Evolutionary conservation across 2,888 invertebrate species (phyloP).

Genomic region (Leucophenga maculata): DNA sequence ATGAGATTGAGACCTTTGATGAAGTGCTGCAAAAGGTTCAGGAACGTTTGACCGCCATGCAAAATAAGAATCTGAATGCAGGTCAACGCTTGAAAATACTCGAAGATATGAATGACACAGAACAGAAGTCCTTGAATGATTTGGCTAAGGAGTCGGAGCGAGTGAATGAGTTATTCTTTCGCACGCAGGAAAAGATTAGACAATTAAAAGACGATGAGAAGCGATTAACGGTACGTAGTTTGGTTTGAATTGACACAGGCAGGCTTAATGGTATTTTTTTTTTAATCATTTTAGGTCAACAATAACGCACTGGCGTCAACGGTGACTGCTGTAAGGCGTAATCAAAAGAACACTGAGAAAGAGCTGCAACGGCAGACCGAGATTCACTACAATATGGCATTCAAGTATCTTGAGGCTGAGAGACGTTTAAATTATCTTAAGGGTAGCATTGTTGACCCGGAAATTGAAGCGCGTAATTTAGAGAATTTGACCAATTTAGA

Average conservation of each 20-base stretch:
- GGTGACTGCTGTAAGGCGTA: constrained; percentile 49
- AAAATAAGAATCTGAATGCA: constrained; percentile 62
- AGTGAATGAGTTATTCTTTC: constrained; percentile 64
- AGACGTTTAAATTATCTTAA: constrained; percentile 69
- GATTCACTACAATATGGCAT: constrained; percentile 75
- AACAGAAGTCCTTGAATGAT: constrained; percentile 57
- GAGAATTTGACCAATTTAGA: constrained; percentile 72
- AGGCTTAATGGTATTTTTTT: no score
- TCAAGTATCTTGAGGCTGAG: constrained; percentile 72
- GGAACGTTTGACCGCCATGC: constrained; percentile 55
- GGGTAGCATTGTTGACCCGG: constrained; percentile 68
- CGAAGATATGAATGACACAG: constrained; percentile 68
- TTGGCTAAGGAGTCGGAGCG: constrained; percentile 62
- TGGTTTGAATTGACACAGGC: no score
- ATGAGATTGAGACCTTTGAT: constrained; percentile 49
- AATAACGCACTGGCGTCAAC: constrained; percentile 55
- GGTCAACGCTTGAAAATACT: constrained; percentile 67
- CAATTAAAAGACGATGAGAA: constrained; percentile 63
- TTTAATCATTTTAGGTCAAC: constrained; percentile 44
- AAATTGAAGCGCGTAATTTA: constrained; percentile 69
- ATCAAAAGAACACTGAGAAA: constrained; percentile 66
- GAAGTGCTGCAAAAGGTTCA: constrained; percentile 51
- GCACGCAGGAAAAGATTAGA: constrained; percentile 64
- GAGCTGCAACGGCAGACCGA: constrained; percentile 76
- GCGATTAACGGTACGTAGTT: constrained; percentile 36